phyloP scores from a whole-genome alignment of 2,113 vertebrate genomes.

The Alouatta palliata region DNA sequence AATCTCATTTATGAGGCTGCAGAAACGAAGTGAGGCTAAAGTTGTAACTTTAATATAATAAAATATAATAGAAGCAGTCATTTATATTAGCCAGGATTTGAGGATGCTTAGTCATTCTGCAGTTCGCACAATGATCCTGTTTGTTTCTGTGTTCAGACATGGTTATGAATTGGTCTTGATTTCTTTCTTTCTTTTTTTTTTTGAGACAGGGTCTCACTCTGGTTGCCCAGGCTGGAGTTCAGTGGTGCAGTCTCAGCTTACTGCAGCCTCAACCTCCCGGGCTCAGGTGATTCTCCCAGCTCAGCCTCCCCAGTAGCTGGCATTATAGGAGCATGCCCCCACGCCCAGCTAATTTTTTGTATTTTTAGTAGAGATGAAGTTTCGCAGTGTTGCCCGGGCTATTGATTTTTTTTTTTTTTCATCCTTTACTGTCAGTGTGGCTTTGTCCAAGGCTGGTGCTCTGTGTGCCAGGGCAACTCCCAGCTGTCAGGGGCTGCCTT shows the following conservation, averaged over 20 bases:
- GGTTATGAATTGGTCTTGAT: not conserved
- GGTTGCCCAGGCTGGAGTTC: too few species aligned
- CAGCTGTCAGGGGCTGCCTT: not conserved
- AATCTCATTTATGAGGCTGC: not conserved
- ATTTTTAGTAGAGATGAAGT: too few species aligned
- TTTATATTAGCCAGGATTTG: not conserved
- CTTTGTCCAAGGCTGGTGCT: not conserved
- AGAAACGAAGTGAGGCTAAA: not conserved
- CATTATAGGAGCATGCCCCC: too few species aligned
- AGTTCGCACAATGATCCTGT: not conserved
- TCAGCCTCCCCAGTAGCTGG: too few species aligned
- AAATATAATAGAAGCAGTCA: not conserved
- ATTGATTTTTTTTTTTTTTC: not conserved
- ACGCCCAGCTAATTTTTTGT: too few species aligned
- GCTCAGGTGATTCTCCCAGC: too few species aligned
- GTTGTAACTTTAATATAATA: not conserved
- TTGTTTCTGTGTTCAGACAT: not conserved
- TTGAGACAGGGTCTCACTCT: too few species aligned
- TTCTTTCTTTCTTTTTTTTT: too few species aligned
- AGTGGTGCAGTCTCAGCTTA: too few species aligned
- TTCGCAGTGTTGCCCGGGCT: too few species aligned
- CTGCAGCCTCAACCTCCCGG: too few species aligned
- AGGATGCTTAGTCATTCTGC: not conserved
- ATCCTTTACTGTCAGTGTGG: fast-evolving
- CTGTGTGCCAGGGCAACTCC: not conserved